Evolutionary conservation across 2,113 vertebrate genomes (phyloP).

Genomic region (Lampris megalopsis): DNA sequence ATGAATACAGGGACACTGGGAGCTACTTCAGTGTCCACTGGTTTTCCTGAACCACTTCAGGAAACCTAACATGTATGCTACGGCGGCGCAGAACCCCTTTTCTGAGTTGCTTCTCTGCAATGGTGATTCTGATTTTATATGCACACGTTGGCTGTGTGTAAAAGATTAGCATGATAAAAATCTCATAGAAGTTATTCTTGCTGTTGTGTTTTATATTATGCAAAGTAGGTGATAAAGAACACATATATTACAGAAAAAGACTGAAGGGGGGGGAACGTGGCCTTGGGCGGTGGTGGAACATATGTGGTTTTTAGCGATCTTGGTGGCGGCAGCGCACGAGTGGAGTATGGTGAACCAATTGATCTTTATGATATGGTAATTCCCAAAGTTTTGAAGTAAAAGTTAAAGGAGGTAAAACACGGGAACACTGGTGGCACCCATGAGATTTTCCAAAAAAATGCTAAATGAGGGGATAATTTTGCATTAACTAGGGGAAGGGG

Average conservation of each 20-base stretch:
- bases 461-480: background rate
- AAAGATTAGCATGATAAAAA: no score
- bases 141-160: no score
- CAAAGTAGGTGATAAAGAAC: background rate
- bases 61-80: background rate
- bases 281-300: background rate
- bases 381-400: background rate
- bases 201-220: background rate
- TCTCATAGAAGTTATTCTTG: no score
- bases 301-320: background rate
- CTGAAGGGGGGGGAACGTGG: no score
- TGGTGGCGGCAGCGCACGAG: background rate
- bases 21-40: background rate
- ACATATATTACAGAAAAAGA: background rate
- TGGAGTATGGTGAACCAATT: background rate
- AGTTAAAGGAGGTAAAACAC: background rate
- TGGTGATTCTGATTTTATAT: no score
- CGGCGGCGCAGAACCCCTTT: background rate
- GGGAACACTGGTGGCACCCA: background rate
- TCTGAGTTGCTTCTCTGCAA: no score
- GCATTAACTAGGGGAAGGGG: background rate
- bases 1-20: constrained; percentile 20
- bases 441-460: constrained; percentile 1
- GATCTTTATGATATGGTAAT: background rate
- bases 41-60: background rate